Evolutionary conservation across 2,888 invertebrate genomes (phyloP).

Genomic region (Ommatoiulus sabulosus): DNA sequence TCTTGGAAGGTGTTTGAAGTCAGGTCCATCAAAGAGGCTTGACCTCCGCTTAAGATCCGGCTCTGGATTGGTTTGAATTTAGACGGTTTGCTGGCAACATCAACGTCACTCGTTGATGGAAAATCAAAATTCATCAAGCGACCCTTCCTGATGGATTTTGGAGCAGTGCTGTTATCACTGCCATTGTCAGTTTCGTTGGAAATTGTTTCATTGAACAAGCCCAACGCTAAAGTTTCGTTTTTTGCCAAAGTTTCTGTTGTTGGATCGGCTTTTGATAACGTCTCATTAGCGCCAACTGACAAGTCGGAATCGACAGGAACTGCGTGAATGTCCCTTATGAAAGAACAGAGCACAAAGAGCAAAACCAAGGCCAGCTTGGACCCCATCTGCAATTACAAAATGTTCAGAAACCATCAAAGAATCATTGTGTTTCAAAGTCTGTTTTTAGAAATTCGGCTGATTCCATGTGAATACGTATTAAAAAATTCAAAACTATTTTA

Average conservation of each 20-base stretch:
- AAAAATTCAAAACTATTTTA: no score
- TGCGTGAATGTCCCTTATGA: neutral
- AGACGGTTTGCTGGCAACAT: neutral
- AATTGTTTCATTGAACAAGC: neutral
- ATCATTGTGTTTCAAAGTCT: no score
- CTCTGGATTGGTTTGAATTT: conserved; percentile 52
- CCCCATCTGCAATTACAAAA: conserved; percentile 26
- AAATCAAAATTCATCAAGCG: conserved; percentile 45
- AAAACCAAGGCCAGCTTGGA: conserved; percentile 48
- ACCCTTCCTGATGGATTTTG: conserved; percentile 31
- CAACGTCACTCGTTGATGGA: neutral
- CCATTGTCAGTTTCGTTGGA: neutral
- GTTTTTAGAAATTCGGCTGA: no score
- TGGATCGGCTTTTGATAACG: neutral
- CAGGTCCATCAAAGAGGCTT: conserved; percentile 44
- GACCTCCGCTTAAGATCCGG: conserved; percentile 42
- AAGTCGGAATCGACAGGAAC: neutral
- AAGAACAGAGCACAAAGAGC: conserved; percentile 14
- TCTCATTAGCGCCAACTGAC: neutral
- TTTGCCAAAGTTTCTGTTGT: neutral
- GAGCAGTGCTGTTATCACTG: neutral
- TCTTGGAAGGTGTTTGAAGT: conserved; percentile 45
- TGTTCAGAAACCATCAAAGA: neutral
- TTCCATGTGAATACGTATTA: no score
- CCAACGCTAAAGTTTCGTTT: neutral